Evolutionary conservation across 2,113 vertebrate genomes (phyloP).

Genomic region (Poeciliopsis retropinna): DNA sequence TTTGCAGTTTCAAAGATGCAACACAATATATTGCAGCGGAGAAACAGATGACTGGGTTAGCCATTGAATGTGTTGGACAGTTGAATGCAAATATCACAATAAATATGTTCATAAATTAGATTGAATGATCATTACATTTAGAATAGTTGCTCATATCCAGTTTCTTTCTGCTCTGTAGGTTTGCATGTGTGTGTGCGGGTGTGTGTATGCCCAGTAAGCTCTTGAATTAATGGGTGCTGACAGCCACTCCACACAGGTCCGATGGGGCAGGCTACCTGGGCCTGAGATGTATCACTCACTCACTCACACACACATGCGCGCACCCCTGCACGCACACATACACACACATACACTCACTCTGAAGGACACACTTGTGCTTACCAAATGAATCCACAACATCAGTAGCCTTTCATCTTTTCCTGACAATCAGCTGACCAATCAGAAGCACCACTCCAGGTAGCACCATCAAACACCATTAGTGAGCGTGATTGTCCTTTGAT

Average conservation of each 20-base stretch:
- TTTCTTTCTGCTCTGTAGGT: too few relatives aligned
- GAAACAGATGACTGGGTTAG: too few relatives aligned
- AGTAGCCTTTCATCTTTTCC: conserved; percentile 30
- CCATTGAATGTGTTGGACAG: too few relatives aligned
- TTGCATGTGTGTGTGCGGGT: too few relatives aligned
- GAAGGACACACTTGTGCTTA: conserved; percentile 20
- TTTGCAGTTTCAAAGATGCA: too few relatives aligned
- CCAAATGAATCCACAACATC: not conserved
- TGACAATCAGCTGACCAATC: conserved; percentile 26
- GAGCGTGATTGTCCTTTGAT: too few relatives aligned
- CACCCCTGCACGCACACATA: not conserved
- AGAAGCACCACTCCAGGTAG: not conserved
- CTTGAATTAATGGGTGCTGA: conserved; percentile 49
- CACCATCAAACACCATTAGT: not conserved
- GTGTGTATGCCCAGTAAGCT: not conserved
- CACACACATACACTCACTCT: not conserved
- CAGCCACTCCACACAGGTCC: conserved; percentile 17
- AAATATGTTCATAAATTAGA: too few relatives aligned
- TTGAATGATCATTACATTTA: too few relatives aligned
- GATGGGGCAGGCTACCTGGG: conserved; percentile 45
- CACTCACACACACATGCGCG: not conserved
- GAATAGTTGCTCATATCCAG: too few relatives aligned
- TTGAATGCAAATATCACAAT: too few relatives aligned
- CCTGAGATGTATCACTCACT: not conserved
- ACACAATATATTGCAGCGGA: too few relatives aligned